These are phyloP conservation scores for Lagenorhynchus albirostris DNA, from an alignment of 2,113 vertebrate genomes.

Conservation along the genomic window DNA sequence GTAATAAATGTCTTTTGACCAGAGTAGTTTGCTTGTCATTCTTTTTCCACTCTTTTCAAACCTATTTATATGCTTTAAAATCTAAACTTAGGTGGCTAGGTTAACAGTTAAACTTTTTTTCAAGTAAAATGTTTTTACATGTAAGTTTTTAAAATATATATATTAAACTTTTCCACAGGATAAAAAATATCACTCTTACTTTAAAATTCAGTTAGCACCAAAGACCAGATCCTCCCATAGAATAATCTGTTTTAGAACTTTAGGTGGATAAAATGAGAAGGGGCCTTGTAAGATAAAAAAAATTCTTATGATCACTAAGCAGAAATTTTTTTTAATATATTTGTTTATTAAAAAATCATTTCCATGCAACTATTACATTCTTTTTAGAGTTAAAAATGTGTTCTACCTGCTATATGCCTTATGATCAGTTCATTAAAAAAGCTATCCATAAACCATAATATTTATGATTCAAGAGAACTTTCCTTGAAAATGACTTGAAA, in stretches of 20 bases:
- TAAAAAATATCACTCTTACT: not conserved
- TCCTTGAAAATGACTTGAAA: constrained; percentile 36
- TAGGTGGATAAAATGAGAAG: not conserved
- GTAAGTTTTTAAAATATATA: not conserved
- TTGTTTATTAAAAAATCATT: constrained; percentile 39
- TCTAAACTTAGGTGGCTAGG: not conserved
- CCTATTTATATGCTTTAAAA: not conserved
- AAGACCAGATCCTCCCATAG: not conserved
- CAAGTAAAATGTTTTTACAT: constrained; percentile 32
- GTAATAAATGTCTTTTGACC: constrained; percentile 33
- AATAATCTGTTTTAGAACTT: not conserved
- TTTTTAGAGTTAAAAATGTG: constrained; percentile 7
- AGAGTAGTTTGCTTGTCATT: not conserved
- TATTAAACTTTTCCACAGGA: not conserved
- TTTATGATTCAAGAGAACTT: not conserved
- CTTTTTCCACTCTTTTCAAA: not conserved
- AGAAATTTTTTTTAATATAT: not conserved
- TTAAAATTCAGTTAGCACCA: not conserved
- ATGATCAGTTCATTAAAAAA: not conserved
- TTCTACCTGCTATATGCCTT: not conserved
- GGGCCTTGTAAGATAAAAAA: not conserved
- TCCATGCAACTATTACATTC: not conserved
- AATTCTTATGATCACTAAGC: not conserved
- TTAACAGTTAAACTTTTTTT: constrained; percentile 37
- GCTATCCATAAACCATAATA: not conserved